phyloP scores from a whole-genome alignment of 2,113 vertebrate genomes.

The Drymodes brunneopygia region DNA sequence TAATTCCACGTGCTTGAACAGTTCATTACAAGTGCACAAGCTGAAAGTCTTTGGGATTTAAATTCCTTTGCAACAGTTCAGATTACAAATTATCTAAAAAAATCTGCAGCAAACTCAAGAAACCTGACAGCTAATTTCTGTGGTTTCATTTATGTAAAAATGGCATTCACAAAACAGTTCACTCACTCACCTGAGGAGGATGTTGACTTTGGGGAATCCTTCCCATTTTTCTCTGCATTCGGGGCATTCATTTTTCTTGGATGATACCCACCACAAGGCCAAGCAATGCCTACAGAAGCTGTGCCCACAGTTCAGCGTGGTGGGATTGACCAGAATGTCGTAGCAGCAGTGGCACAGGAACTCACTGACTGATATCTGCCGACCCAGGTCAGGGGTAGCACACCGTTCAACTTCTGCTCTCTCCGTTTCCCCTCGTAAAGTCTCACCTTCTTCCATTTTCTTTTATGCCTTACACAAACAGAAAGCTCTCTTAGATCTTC shows the following conservation, averaged over 20 bases:
- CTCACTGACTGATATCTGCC: constrained; percentile 77
- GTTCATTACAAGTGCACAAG: not conserved
- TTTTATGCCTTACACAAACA: not conserved
- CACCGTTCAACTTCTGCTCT: not conserved
- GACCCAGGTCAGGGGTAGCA: not conserved
- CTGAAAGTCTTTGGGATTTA: not conserved
- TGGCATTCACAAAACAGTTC: not conserved
- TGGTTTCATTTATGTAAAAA: not conserved
- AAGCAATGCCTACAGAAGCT: constrained; percentile 95
- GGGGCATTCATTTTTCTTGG: constrained; percentile 89
- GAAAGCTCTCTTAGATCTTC: not conserved
- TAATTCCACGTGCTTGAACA: not conserved
- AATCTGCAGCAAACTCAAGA: not conserved
- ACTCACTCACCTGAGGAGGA: constrained; percentile 84
- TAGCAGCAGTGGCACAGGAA: constrained; percentile 96
- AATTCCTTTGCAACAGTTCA: not conserved
- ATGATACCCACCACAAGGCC: constrained; percentile 90
- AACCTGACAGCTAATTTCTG: not conserved
- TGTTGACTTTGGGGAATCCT: constrained; percentile 94
- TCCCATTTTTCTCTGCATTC: constrained; percentile 94
- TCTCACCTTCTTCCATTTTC: constrained; percentile 70
- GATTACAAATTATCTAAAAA: not conserved
- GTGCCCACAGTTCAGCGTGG: constrained; percentile 94
- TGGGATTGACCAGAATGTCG: constrained; percentile 88
- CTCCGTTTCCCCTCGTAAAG: not conserved